A percentile compares a stretch with the other conserved stretches of the same genome.
phyloP scores from a whole-genome alignment of 2,797 vertebrate genomes.

The Gymnoscopelus microlampas region DNA sequence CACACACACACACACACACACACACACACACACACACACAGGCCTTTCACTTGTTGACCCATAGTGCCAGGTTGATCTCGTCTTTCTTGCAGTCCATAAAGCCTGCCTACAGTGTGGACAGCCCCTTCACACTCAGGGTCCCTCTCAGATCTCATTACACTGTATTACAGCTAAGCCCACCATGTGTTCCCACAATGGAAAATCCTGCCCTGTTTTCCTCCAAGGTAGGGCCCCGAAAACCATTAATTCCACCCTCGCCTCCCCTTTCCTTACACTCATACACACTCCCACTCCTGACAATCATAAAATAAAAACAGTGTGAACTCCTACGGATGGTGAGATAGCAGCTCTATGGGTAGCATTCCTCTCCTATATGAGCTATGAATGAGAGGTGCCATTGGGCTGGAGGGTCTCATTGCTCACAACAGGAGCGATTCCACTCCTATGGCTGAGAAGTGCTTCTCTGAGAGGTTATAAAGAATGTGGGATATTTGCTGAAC shows the following conservation, averaged over 20 bases:
- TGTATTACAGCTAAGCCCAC: constrained; percentile 56
- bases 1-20: constrained; percentile 4
- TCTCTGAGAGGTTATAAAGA: constrained; percentile 1
- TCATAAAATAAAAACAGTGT: constrained; percentile 38
- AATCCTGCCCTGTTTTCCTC: constrained; percentile 49
- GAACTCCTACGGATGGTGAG: constrained; percentile 41
- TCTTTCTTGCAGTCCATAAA: constrained; percentile 72
- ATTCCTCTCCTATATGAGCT: constrained; percentile 33
- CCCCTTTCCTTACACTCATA: not conserved
- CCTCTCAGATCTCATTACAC: constrained; percentile 70
- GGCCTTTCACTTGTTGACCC: constrained; percentile 56
- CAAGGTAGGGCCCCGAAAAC: constrained; percentile 45
- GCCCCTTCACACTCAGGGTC: constrained; percentile 62
- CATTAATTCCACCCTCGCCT: constrained; percentile 52
- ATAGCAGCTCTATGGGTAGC: constrained; percentile 41
- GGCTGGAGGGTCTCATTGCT: constrained; percentile 43
- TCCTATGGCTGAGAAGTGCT: constrained; percentile 47
- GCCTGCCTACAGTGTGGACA: constrained; percentile 54
- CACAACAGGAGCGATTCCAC: constrained; percentile 47
- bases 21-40: constrained; percentile 28
- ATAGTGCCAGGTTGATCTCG: constrained; percentile 54
- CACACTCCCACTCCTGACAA: constrained; percentile 37
- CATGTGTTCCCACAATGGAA: constrained; percentile 65
- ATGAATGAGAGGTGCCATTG: constrained; percentile 1
- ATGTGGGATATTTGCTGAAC: constrained; percentile 39